phyloP scores from a whole-genome alignment of 2,797 vertebrate genomes.

The Onychomys arenicola region DNA sequence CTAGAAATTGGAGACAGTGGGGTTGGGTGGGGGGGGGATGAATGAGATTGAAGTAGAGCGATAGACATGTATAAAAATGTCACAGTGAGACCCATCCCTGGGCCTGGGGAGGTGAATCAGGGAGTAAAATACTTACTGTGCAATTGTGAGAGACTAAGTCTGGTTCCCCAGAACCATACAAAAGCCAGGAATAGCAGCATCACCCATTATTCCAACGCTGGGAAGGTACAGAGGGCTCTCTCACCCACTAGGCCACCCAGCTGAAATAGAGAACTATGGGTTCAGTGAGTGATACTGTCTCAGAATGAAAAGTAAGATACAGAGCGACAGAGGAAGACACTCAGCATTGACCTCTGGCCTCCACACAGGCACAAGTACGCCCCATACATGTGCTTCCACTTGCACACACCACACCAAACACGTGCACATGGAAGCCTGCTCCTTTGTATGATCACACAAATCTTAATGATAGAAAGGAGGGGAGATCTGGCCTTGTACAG shows the following conservation, averaged over 20 bases:
- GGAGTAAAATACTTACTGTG: neutral
- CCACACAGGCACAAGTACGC: neutral
- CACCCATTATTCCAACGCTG: too few relatives aligned
- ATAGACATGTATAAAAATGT: neutral
- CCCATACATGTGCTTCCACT: neutral
- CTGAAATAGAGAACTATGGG: neutral
- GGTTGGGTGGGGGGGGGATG: too few relatives aligned
- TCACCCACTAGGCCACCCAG: neutral
- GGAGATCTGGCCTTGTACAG: neutral
- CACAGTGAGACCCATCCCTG: neutral
- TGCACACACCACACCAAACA: neutral
- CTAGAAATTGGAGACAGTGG: neutral
- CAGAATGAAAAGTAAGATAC: neutral
- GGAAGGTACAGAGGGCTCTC: neutral
- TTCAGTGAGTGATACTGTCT: neutral
- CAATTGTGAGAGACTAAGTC: neutral
- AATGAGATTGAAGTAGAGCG: neutral
- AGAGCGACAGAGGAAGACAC: neutral
- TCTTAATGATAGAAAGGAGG: neutral
- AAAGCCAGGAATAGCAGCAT: neutral
- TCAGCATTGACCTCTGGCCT: neutral
- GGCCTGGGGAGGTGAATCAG: neutral
- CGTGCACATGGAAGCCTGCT: neutral
- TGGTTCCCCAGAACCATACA: neutral
- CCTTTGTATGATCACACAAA: neutral